These are phyloP conservation scores for Drosophila demipolita DNA, from an alignment of 2,888 invertebrate genomes.

Conservation along the genomic window DNA sequence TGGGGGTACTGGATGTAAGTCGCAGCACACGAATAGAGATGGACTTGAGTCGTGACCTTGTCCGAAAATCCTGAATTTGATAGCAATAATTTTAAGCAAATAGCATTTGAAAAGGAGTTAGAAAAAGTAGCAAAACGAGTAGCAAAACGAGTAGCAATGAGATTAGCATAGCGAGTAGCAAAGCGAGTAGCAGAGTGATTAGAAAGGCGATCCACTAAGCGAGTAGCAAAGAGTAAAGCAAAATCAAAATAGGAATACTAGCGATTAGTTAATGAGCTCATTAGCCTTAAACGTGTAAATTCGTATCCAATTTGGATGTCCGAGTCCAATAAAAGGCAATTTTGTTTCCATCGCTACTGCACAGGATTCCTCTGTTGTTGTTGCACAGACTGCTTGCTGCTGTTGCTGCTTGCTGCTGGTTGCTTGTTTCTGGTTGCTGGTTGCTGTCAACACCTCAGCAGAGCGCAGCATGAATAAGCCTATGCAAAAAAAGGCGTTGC, in stretches of 20 bases:
- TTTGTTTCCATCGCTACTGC: slow-evolving; percentile 1
- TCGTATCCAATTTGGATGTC: background rate
- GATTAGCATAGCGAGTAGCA: background rate
- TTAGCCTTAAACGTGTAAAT: background rate
- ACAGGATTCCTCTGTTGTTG: slow-evolving; percentile 1
- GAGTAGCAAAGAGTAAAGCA: background rate
- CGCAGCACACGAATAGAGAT: slow-evolving; percentile 29
- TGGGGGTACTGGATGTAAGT: background rate
- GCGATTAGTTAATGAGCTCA: background rate
- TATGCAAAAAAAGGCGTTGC: slow-evolving; percentile 21
- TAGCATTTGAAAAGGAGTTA: background rate
- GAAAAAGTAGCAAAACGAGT: too few species aligned
- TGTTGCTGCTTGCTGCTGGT: slow-evolving; percentile 4
- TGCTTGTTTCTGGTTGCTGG: slow-evolving; percentile 3
- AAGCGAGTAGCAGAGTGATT: background rate
- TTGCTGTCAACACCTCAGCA: slow-evolving; percentile 55
- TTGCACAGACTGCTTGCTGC: background rate
- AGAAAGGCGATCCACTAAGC: background rate
- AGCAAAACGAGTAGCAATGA: background rate
- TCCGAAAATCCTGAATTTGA: background rate
- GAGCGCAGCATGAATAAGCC: slow-evolving; percentile 21
- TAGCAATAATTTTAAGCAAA: background rate
- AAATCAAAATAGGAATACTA: background rate
- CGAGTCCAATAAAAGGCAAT: background rate
- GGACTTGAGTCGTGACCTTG: slow-evolving; percentile 11